phyloP scores from a whole-genome alignment of 2,888 invertebrate species.

The Drosophila tripunctata region DNA sequence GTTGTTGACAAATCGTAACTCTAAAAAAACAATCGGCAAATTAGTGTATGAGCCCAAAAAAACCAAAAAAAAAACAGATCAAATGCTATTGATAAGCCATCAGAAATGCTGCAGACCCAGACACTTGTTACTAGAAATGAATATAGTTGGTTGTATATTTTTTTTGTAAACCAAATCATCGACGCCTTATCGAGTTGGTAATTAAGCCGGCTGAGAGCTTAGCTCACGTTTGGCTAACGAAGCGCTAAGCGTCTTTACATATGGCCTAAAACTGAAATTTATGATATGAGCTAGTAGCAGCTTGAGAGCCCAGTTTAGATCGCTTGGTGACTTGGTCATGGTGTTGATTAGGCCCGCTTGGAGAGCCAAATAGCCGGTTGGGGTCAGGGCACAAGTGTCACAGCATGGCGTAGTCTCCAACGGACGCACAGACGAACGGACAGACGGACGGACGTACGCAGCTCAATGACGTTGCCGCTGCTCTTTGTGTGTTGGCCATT shows the following conservation, averaged over 20 bases:
- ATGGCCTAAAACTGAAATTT: slow-evolving; percentile 76
- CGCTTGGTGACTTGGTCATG: slow-evolving; percentile 57
- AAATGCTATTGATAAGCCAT: slow-evolving; percentile 33
- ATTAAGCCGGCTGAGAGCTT: slow-evolving; percentile 56
- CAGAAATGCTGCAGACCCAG: slow-evolving; percentile 40
- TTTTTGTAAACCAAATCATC: slow-evolving; percentile 30
- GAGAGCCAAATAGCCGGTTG: slow-evolving; percentile 5
- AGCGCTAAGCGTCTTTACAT: slow-evolving; percentile 49
- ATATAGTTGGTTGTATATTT: slow-evolving; percentile 22
- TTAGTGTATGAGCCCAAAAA: slow-evolving; percentile 36
- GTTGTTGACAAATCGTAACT: slow-evolving; percentile 16
- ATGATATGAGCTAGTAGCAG: slow-evolving; percentile 42
- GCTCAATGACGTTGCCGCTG: slow-evolving; percentile 25
- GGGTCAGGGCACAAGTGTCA: slow-evolving; percentile 71
- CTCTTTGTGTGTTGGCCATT: slow-evolving; percentile 66
- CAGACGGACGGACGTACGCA: background rate
- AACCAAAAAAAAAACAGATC: slow-evolving; percentile 26
- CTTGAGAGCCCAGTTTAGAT: slow-evolving; percentile 43
- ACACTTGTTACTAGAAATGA: slow-evolving; percentile 28
- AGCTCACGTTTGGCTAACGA: slow-evolving; percentile 38
- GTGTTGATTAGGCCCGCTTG: slow-evolving; percentile 63
- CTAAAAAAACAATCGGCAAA: slow-evolving; percentile 57
- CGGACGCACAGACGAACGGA: slow-evolving; percentile 1
- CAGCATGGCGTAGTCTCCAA: slow-evolving; percentile 64
- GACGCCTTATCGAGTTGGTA: slow-evolving; percentile 67